Percentiles rank a stretch among this genome's conserved stretches.
Conservation (phyloP, 2,888 invertebrate genomes). For the Vanessa cardui region DNA sequence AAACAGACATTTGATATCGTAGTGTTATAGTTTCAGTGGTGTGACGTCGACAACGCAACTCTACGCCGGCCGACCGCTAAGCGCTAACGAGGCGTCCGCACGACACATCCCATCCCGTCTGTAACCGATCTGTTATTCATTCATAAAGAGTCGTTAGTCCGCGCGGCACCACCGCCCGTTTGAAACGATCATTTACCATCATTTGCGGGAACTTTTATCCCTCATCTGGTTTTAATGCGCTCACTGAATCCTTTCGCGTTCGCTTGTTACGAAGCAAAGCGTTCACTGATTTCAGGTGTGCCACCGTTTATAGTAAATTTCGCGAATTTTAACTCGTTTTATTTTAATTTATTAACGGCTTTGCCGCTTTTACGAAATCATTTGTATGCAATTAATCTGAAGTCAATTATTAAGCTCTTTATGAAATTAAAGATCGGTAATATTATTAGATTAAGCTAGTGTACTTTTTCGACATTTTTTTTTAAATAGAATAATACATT, state of each 20-base stretch:
- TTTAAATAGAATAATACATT: no score
- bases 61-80: constrained; percentile 36
- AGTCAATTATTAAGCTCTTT: no score
- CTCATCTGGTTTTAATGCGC: constrained; percentile 76
- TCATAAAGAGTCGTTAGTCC: constrained; percentile 46
- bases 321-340: constrained; percentile 8
- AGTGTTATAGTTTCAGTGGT: background rate
- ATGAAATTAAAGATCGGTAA: no score
- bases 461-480: no score
- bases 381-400: background rate
- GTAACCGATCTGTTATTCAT: constrained; percentile 53
- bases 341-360: background rate
- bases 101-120: constrained; percentile 47
- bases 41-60: constrained; percentile 31
- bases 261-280: constrained; percentile 64
- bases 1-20: no score
- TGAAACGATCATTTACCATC: constrained; percentile 69
- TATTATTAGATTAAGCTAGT: no score
- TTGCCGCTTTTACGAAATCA: background rate
- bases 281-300: constrained; percentile 57
- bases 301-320: constrained; percentile 24
- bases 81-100: constrained; percentile 49
- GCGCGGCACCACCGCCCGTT: constrained; percentile 55
- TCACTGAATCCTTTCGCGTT: constrained; percentile 68
- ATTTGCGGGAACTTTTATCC: constrained; percentile 75